phyloP scores from a whole-genome alignment of 2,888 invertebrate genomes.

The Metalampra italica region DNA sequence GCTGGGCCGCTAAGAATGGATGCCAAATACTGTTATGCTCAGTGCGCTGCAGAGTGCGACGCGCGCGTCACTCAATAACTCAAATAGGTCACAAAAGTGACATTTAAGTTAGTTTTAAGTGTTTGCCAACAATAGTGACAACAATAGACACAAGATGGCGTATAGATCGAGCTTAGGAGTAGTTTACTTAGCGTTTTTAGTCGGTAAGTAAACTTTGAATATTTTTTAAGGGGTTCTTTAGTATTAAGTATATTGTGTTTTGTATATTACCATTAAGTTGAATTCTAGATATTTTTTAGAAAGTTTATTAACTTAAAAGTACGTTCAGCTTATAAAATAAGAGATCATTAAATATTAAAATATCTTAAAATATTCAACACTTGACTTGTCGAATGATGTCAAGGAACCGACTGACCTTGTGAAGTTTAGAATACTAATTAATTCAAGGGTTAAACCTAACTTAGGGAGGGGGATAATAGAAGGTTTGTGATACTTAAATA shows the following conservation, averaged over 20 bases:
- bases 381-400: slow-evolving; percentile 16
- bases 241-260: too few relatives aligned
- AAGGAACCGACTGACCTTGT: slow-evolving; percentile 38
- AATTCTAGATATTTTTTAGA: too few relatives aligned
- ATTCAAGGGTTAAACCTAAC: not conserved
- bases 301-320: too few relatives aligned
- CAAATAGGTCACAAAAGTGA: slow-evolving; percentile 58
- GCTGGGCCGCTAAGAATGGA: slow-evolving; percentile 60
- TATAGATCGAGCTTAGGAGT: slow-evolving; percentile 50
- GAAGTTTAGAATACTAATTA: slow-evolving; percentile 24
- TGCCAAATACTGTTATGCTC: slow-evolving; percentile 68
- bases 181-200: slow-evolving; percentile 54
- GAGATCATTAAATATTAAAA: too few relatives aligned
- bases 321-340: too few relatives aligned
- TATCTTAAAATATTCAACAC: too few relatives aligned
- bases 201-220: slow-evolving; percentile 47
- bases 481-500: not conserved
- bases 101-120: slow-evolving; percentile 48
- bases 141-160: slow-evolving; percentile 59
- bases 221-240: too few relatives aligned
- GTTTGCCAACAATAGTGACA: slow-evolving; percentile 43
- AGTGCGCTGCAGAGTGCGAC: slow-evolving; percentile 65
- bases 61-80: slow-evolving; percentile 53
- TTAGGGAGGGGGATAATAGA: not conserved
- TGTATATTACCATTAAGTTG: too few relatives aligned